phyloP scores from a whole-genome alignment of 1,140 invertebrate genomes.

The Scaptodrosophila lebanonensis region DNA sequence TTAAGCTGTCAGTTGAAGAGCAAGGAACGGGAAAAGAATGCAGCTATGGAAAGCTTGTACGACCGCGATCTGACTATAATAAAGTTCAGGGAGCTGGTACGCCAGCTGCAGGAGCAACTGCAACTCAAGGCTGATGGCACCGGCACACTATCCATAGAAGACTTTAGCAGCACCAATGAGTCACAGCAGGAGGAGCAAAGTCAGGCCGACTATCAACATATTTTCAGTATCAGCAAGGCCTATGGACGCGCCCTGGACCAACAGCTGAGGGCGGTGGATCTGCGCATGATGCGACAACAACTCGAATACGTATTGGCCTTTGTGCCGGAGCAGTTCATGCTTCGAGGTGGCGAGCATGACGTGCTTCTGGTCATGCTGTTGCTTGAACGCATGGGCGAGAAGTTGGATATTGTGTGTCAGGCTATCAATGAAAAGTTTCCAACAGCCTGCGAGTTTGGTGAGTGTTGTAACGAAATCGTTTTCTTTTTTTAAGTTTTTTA shows the following conservation, averaged over 20 bases:
- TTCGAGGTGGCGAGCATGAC: constrained; percentile 95
- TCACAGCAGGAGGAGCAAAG: constrained; percentile 60
- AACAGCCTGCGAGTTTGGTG: constrained; percentile 81
- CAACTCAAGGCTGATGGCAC: constrained; percentile 46
- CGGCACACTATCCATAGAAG: constrained; percentile 57
- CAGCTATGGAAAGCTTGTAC: constrained; percentile 92
- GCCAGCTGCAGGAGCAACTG: constrained; percentile 87
- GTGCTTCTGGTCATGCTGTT: constrained; percentile 91
- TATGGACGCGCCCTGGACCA: constrained; percentile 94
- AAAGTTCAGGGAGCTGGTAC: constrained; percentile 96
- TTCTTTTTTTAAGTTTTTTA: not conserved
- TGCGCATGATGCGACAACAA: constrained; percentile 90
- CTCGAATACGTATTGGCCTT: constrained; percentile 91
- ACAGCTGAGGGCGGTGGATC: constrained; percentile 92
- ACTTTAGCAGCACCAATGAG: constrained; percentile 75
- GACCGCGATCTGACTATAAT: constrained; percentile 95
- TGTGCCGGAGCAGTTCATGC: constrained; percentile 95
- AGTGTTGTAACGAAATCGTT: constrained; percentile 46
- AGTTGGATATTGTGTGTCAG: constrained; percentile 91
- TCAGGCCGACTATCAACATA: constrained; percentile 92
- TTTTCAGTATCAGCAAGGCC: constrained; percentile 92
- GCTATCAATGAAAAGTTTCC: constrained; percentile 89
- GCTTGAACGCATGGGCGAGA: constrained; percentile 93
- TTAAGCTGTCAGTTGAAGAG: constrained; percentile 87
- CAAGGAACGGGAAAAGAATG: constrained; percentile 86